Conservation (phyloP, 1,140 invertebrate species). For the honey bee (Apis mellifera) region Amel_HAv3.1 CM009931.2:8770001-8770500, state of each 20-base stretch:
- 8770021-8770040: background rate
- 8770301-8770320: background rate
- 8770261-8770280: background rate
- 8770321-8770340: background rate
- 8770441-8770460: too few relatives aligned
- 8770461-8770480: too few relatives aligned
- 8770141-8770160: conserved; percentile 58
- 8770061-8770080: conserved; percentile 15
- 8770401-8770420: too few relatives aligned
- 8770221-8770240: conserved; percentile 4
- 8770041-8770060: background rate
- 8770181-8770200: conserved; percentile 41
- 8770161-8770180: conserved; percentile 23
- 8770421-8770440: too few relatives aligned
- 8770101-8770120: conserved; percentile 16
- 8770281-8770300: background rate
- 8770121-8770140: conserved; percentile 20
- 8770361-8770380: too few relatives aligned
- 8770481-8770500: too few relatives aligned
- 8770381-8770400: too few relatives aligned
- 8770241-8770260: conserved; percentile 59
- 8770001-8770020: conserved; percentile 5
- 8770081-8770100: conserved; percentile 21
- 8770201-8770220: conserved; percentile 54
- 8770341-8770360: too few relatives aligned